phyloP scores from a whole-genome alignment of 2,888 invertebrate species.

The Volucella zonaria region DNA sequence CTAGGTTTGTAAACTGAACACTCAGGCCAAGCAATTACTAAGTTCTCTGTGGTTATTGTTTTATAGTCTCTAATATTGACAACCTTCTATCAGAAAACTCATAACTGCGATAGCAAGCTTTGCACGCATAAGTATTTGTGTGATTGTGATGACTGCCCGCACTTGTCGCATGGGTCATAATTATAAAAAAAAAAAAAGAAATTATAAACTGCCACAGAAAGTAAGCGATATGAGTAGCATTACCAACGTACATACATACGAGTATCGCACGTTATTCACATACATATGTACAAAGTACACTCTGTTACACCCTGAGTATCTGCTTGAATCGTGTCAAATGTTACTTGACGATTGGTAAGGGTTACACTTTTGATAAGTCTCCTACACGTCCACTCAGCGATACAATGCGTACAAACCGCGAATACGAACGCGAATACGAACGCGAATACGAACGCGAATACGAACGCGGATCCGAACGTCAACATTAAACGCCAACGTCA shows the following conservation, averaged over 20 bases:
- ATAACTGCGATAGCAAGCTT: neutral
- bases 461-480: too few relatives aligned
- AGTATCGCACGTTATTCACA: neutral
- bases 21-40: slow-evolving; percentile 1
- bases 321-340: neutral
- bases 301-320: neutral
- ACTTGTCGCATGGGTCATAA: slow-evolving; percentile 8
- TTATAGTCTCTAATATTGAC: slow-evolving; percentile 1
- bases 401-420: neutral
- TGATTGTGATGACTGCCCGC: neutral
- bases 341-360: neutral
- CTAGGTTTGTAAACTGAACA: neutral
- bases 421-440: too few relatives aligned
- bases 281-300: neutral
- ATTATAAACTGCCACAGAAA: slow-evolving; percentile 1
- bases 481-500: slow-evolving; percentile 1
- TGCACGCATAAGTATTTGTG: neutral
- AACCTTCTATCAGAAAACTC: slow-evolving; percentile 2
- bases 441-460: too few relatives aligned
- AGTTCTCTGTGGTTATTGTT: slow-evolving; percentile 6
- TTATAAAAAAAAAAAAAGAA: neutral
- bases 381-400: neutral
- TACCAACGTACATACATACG: neutral
- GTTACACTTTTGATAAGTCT: neutral
- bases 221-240: neutral